Evolutionary conservation across 92 coral and sea anemone genomes (phyloP), one percentile per base, ranked within the genome.

Genomic region (Anthopleura xanthogrammica): DNA sequence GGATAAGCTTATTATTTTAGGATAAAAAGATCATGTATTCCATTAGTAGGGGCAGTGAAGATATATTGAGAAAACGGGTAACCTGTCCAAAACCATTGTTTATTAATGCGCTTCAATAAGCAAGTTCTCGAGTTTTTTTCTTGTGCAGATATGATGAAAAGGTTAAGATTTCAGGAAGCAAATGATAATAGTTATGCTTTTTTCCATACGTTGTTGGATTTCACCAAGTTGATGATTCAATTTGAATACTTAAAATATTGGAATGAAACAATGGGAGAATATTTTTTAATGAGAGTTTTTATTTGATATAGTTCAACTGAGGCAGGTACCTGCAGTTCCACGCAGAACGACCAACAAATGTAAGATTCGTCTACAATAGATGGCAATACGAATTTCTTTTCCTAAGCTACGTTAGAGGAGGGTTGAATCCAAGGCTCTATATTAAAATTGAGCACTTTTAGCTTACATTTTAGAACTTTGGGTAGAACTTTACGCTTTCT

Each of bases 81-180:
- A 50, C 84, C 77, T 48, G 19, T 52, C 58, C 50, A 56, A 81
- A 70, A 36, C 12, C 70, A 81, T 81, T 43, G 54, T 81, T 81
- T 81, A 81, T 81, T 81, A 14, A 81, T 81, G 66, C 23, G 42
- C 16, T 68, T 11, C 74, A 68, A 6, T 68, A 4, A 13, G 42
- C 42, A 68, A 68, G 2, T 24, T 19, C 17, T 68, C 36, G 41
- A 29, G 7, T 68, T 3, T 24, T 11, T 68, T 36, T 12, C 72
- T 64, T n/a, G 36, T n/a, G 7, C 22, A 22, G 72, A 64, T 64
- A 6, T 64, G 72, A 23, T 58, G 22, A 22, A 20, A 22, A 64
- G 29, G 22, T 64, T 7, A 64, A 64, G 10, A 68, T 12, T 23
- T 7, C 42, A 4, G 16, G 12, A 12, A 24, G 20, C 20, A n/a